Conservation (phyloP, 2,888 invertebrate species). For the Bugula neritina region DNA sequence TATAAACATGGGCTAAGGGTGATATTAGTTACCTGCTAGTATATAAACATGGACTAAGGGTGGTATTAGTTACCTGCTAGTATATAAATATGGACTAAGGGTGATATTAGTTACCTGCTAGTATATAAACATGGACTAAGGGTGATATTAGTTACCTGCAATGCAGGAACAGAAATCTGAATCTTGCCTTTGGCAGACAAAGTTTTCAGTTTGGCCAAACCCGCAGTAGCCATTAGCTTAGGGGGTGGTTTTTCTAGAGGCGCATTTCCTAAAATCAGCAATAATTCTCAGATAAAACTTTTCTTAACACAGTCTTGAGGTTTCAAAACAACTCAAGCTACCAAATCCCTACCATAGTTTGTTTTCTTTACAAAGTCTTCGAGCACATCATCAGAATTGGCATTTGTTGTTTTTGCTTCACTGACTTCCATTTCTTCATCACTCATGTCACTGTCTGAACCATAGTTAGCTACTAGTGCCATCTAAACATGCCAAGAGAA, state of each 20-base stretch:
- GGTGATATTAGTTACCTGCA: no score
- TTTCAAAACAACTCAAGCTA: no score
- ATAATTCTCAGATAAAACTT: no score
- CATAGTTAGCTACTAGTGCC: conserved; percentile 22
- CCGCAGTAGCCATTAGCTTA: not conserved
- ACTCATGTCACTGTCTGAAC: not conserved
- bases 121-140: no score
- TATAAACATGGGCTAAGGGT: no score
- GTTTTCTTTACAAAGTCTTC: conserved; percentile 23
- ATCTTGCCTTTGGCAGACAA: conserved; percentile 3
- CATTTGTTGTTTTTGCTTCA: not conserved
- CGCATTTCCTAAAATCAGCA: conserved; percentile 1
- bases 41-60: no score
- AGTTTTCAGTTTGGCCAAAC: not conserved
- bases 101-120: no score
- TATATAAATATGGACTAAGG: no score
- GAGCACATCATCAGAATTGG: not conserved
- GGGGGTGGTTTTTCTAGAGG: conserved; percentile 5
- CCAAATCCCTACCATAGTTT: conserved; percentile 24
- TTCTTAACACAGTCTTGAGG: no score
- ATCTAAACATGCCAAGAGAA: no score
- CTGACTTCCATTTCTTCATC: not conserved
- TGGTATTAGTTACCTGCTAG: no score
- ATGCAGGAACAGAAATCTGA: conserved; percentile 3
- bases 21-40: no score